Evolutionary conservation across 2,888 invertebrate species (phyloP), one percentile per base, ranked within the genome.

Genomic region (Pandemis cinnamomeana): DNA sequence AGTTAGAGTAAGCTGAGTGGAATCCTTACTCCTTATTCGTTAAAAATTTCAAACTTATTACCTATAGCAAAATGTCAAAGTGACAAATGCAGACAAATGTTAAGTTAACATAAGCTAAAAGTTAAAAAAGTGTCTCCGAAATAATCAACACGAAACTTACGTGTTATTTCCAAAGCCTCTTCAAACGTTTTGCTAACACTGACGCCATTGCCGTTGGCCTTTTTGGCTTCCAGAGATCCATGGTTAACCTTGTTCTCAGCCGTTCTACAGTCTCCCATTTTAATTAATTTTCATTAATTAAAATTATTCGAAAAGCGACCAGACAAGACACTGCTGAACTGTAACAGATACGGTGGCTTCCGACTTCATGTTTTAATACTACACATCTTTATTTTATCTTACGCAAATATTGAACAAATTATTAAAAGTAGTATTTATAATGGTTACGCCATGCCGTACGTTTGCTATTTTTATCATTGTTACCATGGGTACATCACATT

Each of bases 141-240:
- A 36, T 36, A 36, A 36, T 36, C 27, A 36, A 36, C 27, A 36
- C 27, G 27, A 36, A 36, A 36, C 67, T 62, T 55, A 72, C 72
- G 62, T 53, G 62, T 67, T 36, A 72, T 62, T 53, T 72, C 44
- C 20, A 72, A 27, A 5, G 72, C 67, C 2, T 72, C 72, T 61
- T 67, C 61, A 55, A 72, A 72, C 8, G 44, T 11, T n/a, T 51
- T 71, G 20, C 60, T 60, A 7, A 61, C 42, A 10, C 27, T 20
- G 15, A 60, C 13, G 51, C 5, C 51, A 51, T n/a, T 11, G 46
- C 46, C 46, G 11, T 48, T n/a, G 6, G 51, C 13, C 53, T 64
- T 46, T 7, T 55, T 27, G 13, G 5, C 13, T 2, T 71, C 42
- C 42, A 20, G 11, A 15, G 44, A n/a, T n/a, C 48, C 20, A 63